Percentiles rank a stretch among this genome's conserved stretches.
phyloP scores from a whole-genome alignment of 2,113 vertebrate genomes.

The Climacteris rufus region DNA sequence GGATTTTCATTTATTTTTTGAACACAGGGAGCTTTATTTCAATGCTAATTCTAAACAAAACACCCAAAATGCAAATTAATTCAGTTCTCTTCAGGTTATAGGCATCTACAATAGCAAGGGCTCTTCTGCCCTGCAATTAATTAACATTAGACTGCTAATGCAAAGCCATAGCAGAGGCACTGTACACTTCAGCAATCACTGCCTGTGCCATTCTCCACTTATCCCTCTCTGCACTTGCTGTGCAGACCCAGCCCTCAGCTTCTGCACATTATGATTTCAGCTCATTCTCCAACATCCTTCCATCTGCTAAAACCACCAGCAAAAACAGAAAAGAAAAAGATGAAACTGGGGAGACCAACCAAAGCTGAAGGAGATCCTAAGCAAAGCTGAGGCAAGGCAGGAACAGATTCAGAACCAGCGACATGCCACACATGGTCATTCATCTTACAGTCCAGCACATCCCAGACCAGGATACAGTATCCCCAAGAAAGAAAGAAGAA shows the following conservation, averaged over 20 bases:
- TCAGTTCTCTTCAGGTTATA: neutral
- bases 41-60: neutral
- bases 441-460: neutral
- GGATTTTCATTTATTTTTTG: neutral
- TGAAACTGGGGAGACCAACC: neutral
- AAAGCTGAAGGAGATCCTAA: neutral
- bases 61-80: neutral
- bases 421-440: rapidly evolving
- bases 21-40: neutral
- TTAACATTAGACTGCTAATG: neutral
- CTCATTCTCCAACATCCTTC: neutral
- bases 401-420: neutral
- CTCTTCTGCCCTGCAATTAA: neutral
- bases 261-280: neutral
- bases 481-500: neutral
- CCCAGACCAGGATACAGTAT: neutral
- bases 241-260: neutral
- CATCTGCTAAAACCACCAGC: neutral
- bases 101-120: neutral
- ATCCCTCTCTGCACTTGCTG: neutral
- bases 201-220: neutral
- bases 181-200: neutral
- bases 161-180: neutral
- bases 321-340: neutral
- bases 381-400: neutral